These are phyloP conservation scores for Bombylius major DNA, from an alignment of 2,888 invertebrate species.

Conservation along the genomic window DNA sequence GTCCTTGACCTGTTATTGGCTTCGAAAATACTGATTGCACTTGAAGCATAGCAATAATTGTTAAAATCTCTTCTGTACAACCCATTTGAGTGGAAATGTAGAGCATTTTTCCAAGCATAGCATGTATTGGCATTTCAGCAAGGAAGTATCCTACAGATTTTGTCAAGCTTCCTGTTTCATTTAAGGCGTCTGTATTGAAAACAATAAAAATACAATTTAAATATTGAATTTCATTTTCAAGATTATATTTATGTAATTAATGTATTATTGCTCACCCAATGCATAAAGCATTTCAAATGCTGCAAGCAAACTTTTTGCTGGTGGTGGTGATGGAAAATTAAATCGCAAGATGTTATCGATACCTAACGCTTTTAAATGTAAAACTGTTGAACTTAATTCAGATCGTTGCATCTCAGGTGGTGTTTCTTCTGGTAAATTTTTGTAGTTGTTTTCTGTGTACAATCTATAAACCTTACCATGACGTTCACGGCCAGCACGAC, in stretches of 20 bases:
- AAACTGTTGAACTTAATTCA: conserved; percentile 68
- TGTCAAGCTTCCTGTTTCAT: conserved; percentile 64
- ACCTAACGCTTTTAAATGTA: conserved; percentile 88
- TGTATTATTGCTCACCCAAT: conserved; percentile 36
- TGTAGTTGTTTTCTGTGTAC: conserved; percentile 65
- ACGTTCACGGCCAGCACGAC: conserved; percentile 75
- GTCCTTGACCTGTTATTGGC: conserved; percentile 55
- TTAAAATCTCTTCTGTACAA: conserved; percentile 84
- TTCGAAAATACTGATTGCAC: conserved; percentile 79
- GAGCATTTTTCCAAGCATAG: conserved; percentile 76
- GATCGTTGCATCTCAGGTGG: conserved; percentile 90
- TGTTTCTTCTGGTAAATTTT: conserved; percentile 53
- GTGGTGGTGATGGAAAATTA: conserved; percentile 85
- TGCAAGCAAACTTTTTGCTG: conserved; percentile 70
- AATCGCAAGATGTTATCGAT: conserved; percentile 85
- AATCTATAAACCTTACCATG: conserved; percentile 78
- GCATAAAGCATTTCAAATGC: conserved; percentile 83
- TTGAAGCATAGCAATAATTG: conserved; percentile 87
- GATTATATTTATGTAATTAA: no score
- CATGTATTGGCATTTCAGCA: conserved; percentile 84
- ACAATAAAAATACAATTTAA: conserved; percentile 1
- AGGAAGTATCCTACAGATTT: conserved; percentile 64
- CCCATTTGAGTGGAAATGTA: conserved; percentile 73
- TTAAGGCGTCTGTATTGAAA: conserved; percentile 46
- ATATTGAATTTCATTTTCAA: neutral